A percentile compares a stretch with the other conserved stretches of the same genome.
Evolutionary conservation across 2,888 invertebrate species (phyloP).

Genomic region (Endotricha flammealis): DNA sequence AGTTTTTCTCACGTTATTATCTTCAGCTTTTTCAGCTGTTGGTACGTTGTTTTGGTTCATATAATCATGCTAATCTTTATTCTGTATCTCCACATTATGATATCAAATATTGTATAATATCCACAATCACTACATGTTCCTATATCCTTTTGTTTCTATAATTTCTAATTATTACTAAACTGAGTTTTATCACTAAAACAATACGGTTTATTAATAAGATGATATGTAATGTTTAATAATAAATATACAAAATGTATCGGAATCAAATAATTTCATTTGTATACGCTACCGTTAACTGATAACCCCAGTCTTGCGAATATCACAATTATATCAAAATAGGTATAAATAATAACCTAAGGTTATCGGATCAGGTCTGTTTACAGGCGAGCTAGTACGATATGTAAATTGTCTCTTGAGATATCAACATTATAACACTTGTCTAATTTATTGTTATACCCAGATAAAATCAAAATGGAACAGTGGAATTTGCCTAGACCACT

Average conservation of each 20-base stretch:
- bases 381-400: slow-evolving; percentile 32
- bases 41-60: no score
- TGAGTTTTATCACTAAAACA: no score
- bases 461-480: slow-evolving; percentile 37
- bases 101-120: no score
- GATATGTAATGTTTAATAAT: no score
- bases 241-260: slow-evolving; percentile 26
- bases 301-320: slow-evolving; percentile 47
- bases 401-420: slow-evolving; percentile 41
- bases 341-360: slow-evolving; percentile 51
- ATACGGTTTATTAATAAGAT: no score
- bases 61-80: no score
- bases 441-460: slow-evolving; percentile 26
- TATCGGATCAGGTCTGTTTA: slow-evolving; percentile 43
- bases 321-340: slow-evolving; percentile 59
- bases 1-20: no score
- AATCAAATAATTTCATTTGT: neutral
- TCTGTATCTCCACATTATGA: no score
- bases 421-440: slow-evolving; percentile 21
- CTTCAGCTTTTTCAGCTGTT: no score
- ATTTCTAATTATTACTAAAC: no score
- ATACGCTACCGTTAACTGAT: slow-evolving; percentile 30
- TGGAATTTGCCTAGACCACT: slow-evolving; percentile 39
- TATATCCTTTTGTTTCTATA: no score
- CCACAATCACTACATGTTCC: no score